Evolutionary conservation across 2,113 vertebrate genomes (phyloP).

Genomic region (Etheostoma cragini): DNA sequence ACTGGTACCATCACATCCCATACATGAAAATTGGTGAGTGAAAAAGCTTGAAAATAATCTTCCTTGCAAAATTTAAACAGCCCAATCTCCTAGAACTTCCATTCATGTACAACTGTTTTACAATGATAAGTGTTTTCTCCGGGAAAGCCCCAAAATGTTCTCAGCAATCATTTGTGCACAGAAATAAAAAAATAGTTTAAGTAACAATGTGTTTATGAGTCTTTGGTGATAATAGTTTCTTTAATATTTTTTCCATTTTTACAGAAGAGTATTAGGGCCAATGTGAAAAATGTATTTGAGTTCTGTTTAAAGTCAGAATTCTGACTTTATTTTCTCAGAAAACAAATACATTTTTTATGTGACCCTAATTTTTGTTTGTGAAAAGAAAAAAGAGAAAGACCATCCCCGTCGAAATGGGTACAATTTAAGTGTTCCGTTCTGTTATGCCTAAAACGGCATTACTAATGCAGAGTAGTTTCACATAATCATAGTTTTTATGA

Average conservation of each 20-base stretch:
- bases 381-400: background rate
- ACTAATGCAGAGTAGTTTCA: background rate
- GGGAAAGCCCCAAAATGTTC: background rate
- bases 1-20: background rate
- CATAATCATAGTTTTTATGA: background rate
- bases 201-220: background rate
- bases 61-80: constrained; percentile 1
- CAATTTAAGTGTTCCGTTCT: background rate
- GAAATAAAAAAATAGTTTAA: background rate
- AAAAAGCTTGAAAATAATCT: constrained; percentile 1
- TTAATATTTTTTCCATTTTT: background rate
- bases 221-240: background rate
- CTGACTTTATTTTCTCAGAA: too few species aligned
- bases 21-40: background rate
- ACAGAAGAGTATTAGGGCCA: background rate
- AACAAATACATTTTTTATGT: too few species aligned
- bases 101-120: background rate
- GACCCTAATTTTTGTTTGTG: background rate
- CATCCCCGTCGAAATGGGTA: background rate
- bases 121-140: background rate
- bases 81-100: background rate
- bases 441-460: background rate
- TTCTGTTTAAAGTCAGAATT: too few species aligned
- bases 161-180: background rate
- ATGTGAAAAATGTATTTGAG: too few species aligned